Evolutionary conservation across 2,797 vertebrate species (phyloP).

Genomic region (Anguilla megastoma): DNA sequence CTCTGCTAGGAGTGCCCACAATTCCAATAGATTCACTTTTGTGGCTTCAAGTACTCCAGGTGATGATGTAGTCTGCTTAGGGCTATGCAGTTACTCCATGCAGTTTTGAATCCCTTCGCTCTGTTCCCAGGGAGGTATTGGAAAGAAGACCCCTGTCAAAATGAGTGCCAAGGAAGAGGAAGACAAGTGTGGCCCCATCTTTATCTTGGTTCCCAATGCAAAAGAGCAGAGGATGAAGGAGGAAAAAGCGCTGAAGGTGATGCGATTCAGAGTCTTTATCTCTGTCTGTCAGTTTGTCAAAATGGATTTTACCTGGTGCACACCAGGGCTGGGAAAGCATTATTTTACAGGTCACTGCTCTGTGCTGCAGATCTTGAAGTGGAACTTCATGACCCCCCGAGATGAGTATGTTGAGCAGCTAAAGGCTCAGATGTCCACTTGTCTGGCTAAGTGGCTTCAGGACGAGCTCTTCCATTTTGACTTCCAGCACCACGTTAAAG

Average conservation of each 20-base stretch:
- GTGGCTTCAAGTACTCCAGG: background rate
- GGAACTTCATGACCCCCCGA: slow-evolving; percentile 95
- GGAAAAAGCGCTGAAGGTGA: slow-evolving; percentile 92
- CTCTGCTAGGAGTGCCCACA: background rate
- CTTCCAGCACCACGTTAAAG: slow-evolving; percentile 96
- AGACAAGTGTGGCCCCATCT: slow-evolving; percentile 90
- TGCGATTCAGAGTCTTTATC: slow-evolving; percentile 13
- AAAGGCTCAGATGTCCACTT: slow-evolving; percentile 90
- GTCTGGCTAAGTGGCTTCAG: slow-evolving; percentile 90
- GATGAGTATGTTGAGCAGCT: slow-evolving; percentile 97
- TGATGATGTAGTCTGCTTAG: background rate
- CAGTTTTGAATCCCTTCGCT: background rate
- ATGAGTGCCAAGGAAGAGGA: slow-evolving; percentile 86
- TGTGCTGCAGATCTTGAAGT: slow-evolving; percentile 84
- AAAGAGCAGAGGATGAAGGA: slow-evolving; percentile 97
- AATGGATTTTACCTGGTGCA: background rate
- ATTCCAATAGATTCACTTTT: background rate
- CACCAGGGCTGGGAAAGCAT: background rate
- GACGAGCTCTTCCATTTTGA: slow-evolving; percentile 97
- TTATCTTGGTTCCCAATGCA: slow-evolving; percentile 84
- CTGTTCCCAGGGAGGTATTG: slow-evolving; percentile 73
- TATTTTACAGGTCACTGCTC: background rate
- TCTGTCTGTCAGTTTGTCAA: background rate
- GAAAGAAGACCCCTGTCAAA: slow-evolving; percentile 87
- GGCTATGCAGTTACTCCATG: background rate